Evolutionary conservation across 2,888 invertebrate genomes (phyloP), one percentile per base, ranked within the genome.

Genomic region (Flabesymbios commensalis): DNA sequence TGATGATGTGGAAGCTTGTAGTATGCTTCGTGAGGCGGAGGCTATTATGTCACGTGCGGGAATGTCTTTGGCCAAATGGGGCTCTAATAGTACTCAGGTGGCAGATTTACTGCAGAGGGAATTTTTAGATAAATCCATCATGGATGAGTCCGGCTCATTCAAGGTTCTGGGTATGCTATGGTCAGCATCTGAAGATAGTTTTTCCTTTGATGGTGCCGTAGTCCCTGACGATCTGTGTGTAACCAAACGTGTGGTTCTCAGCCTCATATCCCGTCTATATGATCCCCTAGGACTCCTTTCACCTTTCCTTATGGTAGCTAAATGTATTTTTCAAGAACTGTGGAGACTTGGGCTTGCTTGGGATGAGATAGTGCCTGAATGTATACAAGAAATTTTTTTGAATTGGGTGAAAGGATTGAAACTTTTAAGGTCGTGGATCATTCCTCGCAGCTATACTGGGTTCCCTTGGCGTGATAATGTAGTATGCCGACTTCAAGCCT

Each of bases 201-300:
- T 68, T 52, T 26, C 56, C 14, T 66, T 64, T 33, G 39, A 48
- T 29, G 39, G 36, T 3, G 59, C 53, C 17, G 32, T 42, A 28
- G n/a, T 48, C 1, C 42, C n/a, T 31, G 63, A 10, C 14, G n/a
- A n/a, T n/a, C n/a, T n/a, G n/a, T n/a, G n/a, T n/a, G n/a, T n/a
- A n/a, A n/a, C n/a, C n/a, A n/a, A n/a, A n/a, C n/a, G n/a, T n/a
- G n/a, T n/a, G n/a, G n/a, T n/a, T n/a, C n/a, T n/a, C n/a, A n/a
- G n/a, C n/a, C n/a, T 61, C 4, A 58, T 75, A 2, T 75, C 74
- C 53, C 61, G 59, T 0, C 10, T 74, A 1, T 79, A 69, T 57
- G 76, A 79, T 58, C 77, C 79, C 0, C 45, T 75, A 7, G 78
- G 78, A 51, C 67, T 76, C 49, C 24, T 75, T 2, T 57, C 65